Conservation (phyloP, 2,113 vertebrate species). For the Microtus ochrogaster region DNA sequence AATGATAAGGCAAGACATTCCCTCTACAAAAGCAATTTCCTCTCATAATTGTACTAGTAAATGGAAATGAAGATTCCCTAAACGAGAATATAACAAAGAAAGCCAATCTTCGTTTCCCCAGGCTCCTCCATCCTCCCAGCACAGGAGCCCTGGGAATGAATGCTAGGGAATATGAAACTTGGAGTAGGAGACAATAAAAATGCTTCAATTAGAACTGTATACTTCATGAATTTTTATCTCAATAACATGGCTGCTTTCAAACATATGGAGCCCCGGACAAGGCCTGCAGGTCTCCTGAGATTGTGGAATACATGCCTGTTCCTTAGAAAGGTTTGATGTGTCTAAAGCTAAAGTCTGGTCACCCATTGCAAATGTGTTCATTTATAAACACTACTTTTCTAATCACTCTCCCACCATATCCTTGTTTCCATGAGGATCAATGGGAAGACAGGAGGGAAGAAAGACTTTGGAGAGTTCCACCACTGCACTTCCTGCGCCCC, state of each 20-base stretch:
- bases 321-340: not conserved
- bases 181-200: not conserved
- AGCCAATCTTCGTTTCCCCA: not conserved
- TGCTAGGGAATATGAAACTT: not conserved
- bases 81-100: not conserved
- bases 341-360: not conserved
- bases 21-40: not conserved
- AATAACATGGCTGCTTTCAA: not conserved
- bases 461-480: not conserved
- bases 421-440: not conserved
- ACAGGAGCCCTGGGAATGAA: not conserved
- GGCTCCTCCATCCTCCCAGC: not conserved
- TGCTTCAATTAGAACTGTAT: not conserved
- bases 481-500: fast-evolving
- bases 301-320: fast-evolving
- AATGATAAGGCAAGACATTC: fast-evolving
- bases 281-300: not conserved
- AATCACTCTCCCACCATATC: not conserved
- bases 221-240: not conserved
- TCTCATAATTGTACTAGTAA: not conserved
- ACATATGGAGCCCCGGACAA: not conserved
- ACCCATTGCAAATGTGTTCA: fast-evolving
- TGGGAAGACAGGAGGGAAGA: too few species aligned
- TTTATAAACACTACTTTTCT: not conserved
- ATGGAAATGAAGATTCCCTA: not conserved